Conservation (phyloP, 2,888 invertebrate species). For the Patella pellucida region DNA sequence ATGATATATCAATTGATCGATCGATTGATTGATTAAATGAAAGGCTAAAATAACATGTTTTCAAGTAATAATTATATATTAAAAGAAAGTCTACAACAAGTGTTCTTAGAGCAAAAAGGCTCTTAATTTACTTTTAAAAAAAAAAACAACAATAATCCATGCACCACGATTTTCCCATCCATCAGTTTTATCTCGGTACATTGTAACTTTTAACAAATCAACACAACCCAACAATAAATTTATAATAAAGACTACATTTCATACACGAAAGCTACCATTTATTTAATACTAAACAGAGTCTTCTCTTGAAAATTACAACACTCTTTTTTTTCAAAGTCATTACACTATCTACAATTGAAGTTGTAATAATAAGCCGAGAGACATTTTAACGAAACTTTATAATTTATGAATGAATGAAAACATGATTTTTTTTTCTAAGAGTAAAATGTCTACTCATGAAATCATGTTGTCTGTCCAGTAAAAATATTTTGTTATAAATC, state of each 20-base stretch:
- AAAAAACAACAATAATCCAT: conserved; percentile 8
- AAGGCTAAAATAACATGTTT: no score
- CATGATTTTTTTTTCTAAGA: no score
- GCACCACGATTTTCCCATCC: conserved; percentile 18
- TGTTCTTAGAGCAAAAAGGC: no score
- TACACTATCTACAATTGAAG: conserved; percentile 31
- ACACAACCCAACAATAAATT: conserved; percentile 30
- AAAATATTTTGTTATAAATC: no score
- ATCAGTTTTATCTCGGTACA: conserved; percentile 15
- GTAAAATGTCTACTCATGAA: no score
- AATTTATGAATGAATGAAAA: no score
- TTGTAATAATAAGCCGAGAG: not conserved
- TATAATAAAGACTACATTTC: conserved; percentile 24
- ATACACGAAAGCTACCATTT: conserved; percentile 20
- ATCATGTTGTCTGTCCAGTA: no score
- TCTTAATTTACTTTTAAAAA: not conserved
- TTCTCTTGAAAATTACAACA: conserved; percentile 28
- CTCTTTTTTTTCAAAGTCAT: conserved; percentile 16
- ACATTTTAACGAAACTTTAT: no score
- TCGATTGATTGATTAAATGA: no score
- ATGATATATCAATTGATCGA: no score
- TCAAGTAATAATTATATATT: no score
- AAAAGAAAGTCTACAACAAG: no score
- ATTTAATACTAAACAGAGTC: conserved; percentile 23
- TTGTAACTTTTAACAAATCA: conserved; percentile 20